Conservation (phyloP, 2,113 vertebrate species). For the Dryoscopus gambensis region DNA sequence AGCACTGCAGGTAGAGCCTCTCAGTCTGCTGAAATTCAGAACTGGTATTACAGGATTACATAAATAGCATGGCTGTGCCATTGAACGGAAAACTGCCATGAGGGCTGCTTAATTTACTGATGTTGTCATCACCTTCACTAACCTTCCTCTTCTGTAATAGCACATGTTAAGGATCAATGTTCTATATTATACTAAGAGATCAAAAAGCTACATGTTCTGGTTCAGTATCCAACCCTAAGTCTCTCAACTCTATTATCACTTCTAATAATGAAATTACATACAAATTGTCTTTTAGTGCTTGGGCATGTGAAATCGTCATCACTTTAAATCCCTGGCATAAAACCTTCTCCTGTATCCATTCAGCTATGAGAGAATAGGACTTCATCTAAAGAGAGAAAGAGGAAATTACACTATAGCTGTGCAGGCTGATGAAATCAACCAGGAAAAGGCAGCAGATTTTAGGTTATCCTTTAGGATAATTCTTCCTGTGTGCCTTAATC, state of each 20-base stretch:
- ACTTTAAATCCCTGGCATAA: neutral
- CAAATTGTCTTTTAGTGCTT: conserved; percentile 31
- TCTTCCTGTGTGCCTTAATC: conserved; percentile 13
- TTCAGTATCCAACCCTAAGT: neutral
- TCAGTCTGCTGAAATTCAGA: neutral
- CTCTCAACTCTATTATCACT: conserved; percentile 8
- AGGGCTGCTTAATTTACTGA: neutral
- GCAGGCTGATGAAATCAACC: neutral
- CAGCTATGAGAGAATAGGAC: neutral
- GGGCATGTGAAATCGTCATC: conserved; percentile 11
- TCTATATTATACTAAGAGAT: conserved; percentile 8
- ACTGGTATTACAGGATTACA: neutral
- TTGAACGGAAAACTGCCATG: neutral
- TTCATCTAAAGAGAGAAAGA: neutral
- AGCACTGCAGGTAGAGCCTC: neutral
- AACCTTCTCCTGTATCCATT: neutral
- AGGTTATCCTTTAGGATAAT: conserved; percentile 23
- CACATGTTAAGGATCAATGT: conserved; percentile 33
- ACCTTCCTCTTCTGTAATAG: conserved; percentile 20
- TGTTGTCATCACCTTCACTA: conserved; percentile 39
- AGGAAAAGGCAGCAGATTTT: neutral
- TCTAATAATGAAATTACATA: conserved; percentile 42
- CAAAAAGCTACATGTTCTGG: conserved; percentile 30
- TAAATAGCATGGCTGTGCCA: neutral
- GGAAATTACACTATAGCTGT: neutral